phyloP scores from a whole-genome alignment of 2,113 vertebrate species.

The Lepus americanus region DNA sequence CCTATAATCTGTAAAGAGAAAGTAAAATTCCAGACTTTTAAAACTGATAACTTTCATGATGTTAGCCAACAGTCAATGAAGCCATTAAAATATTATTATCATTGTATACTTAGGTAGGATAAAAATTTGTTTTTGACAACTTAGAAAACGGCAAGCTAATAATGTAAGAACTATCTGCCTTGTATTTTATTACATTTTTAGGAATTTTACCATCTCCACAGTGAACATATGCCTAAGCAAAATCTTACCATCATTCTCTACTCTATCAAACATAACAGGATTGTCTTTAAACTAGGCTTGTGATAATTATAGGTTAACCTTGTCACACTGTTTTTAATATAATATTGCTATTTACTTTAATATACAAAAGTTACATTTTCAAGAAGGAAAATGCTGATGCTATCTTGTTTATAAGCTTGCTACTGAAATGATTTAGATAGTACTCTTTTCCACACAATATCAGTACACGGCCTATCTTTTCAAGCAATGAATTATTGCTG shows the following conservation, averaged over 20 bases:
- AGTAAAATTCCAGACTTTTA: constrained; percentile 45
- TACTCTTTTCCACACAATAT: constrained; percentile 84
- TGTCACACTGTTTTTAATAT: constrained; percentile 87
- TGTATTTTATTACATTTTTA: not conserved
- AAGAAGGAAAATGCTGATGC: constrained; percentile 88
- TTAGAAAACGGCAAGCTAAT: constrained; percentile 30
- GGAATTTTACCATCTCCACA: not conserved
- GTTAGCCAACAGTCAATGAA: constrained; percentile 12
- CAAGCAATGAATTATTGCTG: constrained; percentile 90
- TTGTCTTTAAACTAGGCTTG: constrained; percentile 47
- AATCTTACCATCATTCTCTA: constrained; percentile 9
- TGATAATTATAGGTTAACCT: constrained; percentile 82
- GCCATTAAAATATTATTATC: not conserved
- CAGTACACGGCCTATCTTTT: constrained; percentile 86
- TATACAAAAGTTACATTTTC: constrained; percentile 82
- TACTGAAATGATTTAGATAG: constrained; percentile 89
- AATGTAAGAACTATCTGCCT: not conserved
- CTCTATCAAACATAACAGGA: not conserved
- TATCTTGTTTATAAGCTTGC: constrained; percentile 89
- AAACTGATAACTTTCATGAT: constrained; percentile 25
- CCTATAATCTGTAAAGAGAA: not conserved
- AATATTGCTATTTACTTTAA: constrained; percentile 82
- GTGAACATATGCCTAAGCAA: constrained; percentile 2
- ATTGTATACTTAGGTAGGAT: not conserved
- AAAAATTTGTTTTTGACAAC: constrained; percentile 24